Percentiles rank a stretch among this genome's conserved stretches.
Evolutionary conservation across 2,888 invertebrate genomes (phyloP).

Genomic region (Archips crataeganus): DNA sequence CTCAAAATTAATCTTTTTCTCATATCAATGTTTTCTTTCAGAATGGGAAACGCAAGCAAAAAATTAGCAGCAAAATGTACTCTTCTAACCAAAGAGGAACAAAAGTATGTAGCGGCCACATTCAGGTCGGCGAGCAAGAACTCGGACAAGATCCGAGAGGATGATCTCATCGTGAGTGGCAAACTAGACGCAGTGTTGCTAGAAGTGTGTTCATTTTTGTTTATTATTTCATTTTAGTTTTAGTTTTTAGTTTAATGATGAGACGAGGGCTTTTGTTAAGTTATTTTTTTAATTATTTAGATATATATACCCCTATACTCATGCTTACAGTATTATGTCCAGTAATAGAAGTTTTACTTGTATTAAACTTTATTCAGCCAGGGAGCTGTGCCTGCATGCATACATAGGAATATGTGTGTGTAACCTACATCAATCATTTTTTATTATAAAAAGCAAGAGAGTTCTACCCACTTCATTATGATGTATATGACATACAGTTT

Average conservation of each 20-base stretch:
- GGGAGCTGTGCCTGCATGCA: too few relatives aligned
- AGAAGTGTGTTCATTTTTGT: slow-evolving; percentile 82
- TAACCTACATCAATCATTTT: too few relatives aligned
- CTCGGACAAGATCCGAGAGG: slow-evolving; percentile 88
- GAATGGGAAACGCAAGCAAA: slow-evolving; percentile 88
- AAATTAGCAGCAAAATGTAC: slow-evolving; percentile 88
- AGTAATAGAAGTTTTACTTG: too few relatives aligned
- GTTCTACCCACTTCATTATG: too few relatives aligned
- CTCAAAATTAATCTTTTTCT: not conserved
- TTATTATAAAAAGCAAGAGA: too few relatives aligned
- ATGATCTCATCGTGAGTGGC: slow-evolving; percentile 88
- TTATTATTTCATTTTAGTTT: slow-evolving; percentile 59
- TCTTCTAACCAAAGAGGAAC: slow-evolving; percentile 87
- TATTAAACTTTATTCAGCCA: too few relatives aligned
- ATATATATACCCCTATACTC: not conserved
- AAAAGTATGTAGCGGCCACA: slow-evolving; percentile 87
- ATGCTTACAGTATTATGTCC: too few relatives aligned
- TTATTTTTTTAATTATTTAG: not conserved
- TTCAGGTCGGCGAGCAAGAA: slow-evolving; percentile 88
- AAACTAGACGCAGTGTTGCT: slow-evolving; percentile 77
- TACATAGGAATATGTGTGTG: too few relatives aligned
- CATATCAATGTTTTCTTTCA: slow-evolving; percentile 48
- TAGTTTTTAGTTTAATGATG: slow-evolving; percentile 56
- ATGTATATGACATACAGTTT: too few relatives aligned
- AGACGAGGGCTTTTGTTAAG: slow-evolving; percentile 29